phyloP scores from a whole-genome alignment of 2,888 invertebrate species.

The Xestia xanthographa region DNA sequence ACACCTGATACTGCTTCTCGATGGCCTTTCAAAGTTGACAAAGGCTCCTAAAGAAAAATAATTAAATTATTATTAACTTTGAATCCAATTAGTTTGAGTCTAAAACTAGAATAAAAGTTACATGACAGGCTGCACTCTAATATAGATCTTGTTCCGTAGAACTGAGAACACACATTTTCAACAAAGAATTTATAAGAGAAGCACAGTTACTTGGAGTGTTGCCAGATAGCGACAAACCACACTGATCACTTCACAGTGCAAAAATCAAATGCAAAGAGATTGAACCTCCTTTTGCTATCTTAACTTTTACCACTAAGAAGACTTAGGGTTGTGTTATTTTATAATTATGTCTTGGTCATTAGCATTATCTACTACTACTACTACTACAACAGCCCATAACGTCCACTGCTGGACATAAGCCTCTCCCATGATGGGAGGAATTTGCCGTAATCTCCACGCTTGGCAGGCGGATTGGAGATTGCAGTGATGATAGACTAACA shows the following conservation, averaged over 20 bases:
- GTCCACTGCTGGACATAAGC: too few species aligned
- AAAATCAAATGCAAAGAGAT: too few species aligned
- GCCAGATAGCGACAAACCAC: background rate
- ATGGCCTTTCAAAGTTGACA: slow-evolving; percentile 97
- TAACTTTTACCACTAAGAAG: background rate
- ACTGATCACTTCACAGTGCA: background rate
- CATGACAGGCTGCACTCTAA: background rate
- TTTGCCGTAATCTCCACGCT: too few species aligned
- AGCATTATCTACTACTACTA: too few species aligned
- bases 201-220: background rate
- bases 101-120: background rate
- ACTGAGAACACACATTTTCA: background rate
- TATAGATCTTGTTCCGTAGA: background rate
- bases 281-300: background rate
- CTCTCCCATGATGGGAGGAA: too few species aligned
- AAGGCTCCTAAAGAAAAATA: slow-evolving; percentile 91
- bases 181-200: background rate
- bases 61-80: background rate
- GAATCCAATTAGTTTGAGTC: background rate
- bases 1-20: slow-evolving; percentile 96
- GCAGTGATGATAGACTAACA: too few species aligned
- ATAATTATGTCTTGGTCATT: too few species aligned
- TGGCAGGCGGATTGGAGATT: too few species aligned
- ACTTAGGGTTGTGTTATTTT: too few species aligned
- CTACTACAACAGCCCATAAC: too few species aligned